phyloP scores from a whole-genome alignment of 2,113 vertebrate species.

The Triplophysa rosa region DNA sequence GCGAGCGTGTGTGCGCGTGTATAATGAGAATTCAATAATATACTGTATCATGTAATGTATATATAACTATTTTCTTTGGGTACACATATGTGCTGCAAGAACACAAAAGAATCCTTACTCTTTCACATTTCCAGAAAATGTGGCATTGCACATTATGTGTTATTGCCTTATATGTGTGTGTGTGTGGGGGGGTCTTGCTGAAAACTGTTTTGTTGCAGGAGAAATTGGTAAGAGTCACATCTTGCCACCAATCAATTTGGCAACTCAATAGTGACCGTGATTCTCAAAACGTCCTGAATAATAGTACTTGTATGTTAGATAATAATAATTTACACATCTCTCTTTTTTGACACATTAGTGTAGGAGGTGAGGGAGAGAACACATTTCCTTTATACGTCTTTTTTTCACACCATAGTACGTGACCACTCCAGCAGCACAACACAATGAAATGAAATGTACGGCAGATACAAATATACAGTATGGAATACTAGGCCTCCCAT shows the following conservation, averaged over 20 bases:
- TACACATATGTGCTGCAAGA: not conserved
- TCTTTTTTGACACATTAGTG: constrained; percentile 22
- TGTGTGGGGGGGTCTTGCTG: not conserved
- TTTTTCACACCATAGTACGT: constrained; percentile 10
- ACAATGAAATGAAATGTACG: constrained; percentile 32
- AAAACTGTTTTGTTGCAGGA: not conserved
- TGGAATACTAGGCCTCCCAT: constrained; percentile 40
- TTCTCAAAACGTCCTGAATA: constrained; percentile 7
- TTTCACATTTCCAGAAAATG: constrained; percentile 11
- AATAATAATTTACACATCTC: constrained; percentile 11
- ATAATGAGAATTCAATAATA: not conserved
- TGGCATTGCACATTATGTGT: constrained; percentile 8
- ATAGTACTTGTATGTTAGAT: not conserved
- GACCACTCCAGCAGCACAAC: constrained; percentile 11
- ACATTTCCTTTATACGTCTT: not conserved
- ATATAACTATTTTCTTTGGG: too few species aligned
- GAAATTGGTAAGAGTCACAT: not conserved
- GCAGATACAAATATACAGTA: not conserved
- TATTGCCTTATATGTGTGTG: not conserved
- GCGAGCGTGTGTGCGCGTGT: not conserved
- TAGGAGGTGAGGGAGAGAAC: constrained; percentile 11
- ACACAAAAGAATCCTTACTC: not conserved
- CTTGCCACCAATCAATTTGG: constrained; percentile 19
- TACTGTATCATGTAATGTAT: not conserved
- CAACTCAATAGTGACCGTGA: not conserved